Percentiles rank a stretch among this genome's conserved stretches.
phyloP scores from a whole-genome alignment of 1,140 invertebrate species.

The Pseudomyrmex flavicornis region DNA sequence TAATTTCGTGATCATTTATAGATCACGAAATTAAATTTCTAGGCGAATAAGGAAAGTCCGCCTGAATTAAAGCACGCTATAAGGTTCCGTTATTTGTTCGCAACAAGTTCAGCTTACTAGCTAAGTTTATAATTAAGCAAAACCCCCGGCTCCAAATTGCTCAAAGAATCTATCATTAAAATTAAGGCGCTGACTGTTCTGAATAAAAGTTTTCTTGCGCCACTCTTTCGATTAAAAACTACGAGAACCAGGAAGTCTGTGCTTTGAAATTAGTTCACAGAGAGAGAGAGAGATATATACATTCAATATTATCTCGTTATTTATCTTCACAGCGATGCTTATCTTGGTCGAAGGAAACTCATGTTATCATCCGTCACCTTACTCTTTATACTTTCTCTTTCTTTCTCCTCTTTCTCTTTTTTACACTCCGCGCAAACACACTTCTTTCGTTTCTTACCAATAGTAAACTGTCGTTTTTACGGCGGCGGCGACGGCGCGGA shows the following conservation, averaged over 20 bases:
- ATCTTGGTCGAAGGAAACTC: slow-evolving; percentile 20
- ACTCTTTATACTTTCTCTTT: neutral
- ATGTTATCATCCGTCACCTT: slow-evolving; percentile 31
- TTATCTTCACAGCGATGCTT: slow-evolving; percentile 32
- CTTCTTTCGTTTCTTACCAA: slow-evolving; percentile 14
- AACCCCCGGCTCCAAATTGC: slow-evolving; percentile 21
- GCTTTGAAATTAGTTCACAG: slow-evolving; percentile 56
- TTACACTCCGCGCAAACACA: slow-evolving; percentile 29
- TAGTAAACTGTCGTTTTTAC: neutral
- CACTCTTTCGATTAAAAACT: slow-evolving; percentile 42
- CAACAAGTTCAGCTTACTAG: neutral
- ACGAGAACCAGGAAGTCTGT: slow-evolving; percentile 1
- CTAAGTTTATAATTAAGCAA: slow-evolving; percentile 22
- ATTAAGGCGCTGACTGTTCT: slow-evolving; percentile 15
- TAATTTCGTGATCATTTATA: no score
- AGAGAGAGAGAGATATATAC: neutral
- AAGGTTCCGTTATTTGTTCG: slow-evolving; percentile 16
- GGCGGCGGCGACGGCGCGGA: slow-evolving; percentile 43
- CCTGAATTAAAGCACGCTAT: neutral
- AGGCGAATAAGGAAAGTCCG: neutral
- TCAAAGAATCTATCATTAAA: slow-evolving; percentile 54
- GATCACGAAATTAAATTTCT: slow-evolving; percentile 11
- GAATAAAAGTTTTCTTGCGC: slow-evolving; percentile 31
- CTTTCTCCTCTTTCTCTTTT: neutral
- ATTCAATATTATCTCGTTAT: slow-evolving; percentile 37